Evolutionary conservation across 2,797 vertebrate species (phyloP).

Genomic region (Epinephelus awoara): DNA sequence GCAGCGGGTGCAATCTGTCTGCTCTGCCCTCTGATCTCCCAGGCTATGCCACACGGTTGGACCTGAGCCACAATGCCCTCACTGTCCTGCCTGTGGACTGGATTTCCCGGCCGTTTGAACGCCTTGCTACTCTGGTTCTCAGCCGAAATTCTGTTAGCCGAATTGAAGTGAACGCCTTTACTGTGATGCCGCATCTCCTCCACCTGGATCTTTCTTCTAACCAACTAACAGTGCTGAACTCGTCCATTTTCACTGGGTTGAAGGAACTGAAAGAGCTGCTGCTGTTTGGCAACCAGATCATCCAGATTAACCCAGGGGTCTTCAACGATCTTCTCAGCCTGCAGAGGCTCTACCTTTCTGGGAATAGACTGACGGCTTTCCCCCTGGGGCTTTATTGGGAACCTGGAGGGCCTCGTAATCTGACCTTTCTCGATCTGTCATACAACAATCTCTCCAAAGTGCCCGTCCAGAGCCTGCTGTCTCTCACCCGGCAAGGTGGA

Average conservation of each 20-base stretch:
- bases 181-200: slow-evolving; percentile 83
- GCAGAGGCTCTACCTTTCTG: slow-evolving; percentile 90
- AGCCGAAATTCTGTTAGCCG: slow-evolving; percentile 87
- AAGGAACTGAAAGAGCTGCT: slow-evolving; percentile 88
- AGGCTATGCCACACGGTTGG: slow-evolving; percentile 87
- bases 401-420: slow-evolving; percentile 84
- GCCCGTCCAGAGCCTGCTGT: slow-evolving; percentile 87
- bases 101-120: slow-evolving; percentile 82
- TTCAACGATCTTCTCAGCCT: slow-evolving; percentile 86
- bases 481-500: slow-evolving; percentile 84
- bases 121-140: slow-evolving; percentile 88
- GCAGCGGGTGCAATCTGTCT: slow-evolving; percentile 91
- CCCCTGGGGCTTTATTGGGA: slow-evolving; percentile 88
- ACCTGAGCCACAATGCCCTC: slow-evolving; percentile 92
- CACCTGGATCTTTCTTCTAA: slow-evolving; percentile 94
- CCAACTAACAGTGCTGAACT: slow-evolving; percentile 82
- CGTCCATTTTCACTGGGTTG: slow-evolving; percentile 88
- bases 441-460: slow-evolving; percentile 87
- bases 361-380: slow-evolving; percentile 87
- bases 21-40: slow-evolving; percentile 86
- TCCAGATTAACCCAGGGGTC: slow-evolving; percentile 82
- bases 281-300: slow-evolving; percentile 91
- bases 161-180: slow-evolving; percentile 87
- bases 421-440: slow-evolving; percentile 91
- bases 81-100: slow-evolving; percentile 86